Evolutionary conservation across 2,888 invertebrate genomes (phyloP).

Genomic region (Panorpa germanica): DNA sequence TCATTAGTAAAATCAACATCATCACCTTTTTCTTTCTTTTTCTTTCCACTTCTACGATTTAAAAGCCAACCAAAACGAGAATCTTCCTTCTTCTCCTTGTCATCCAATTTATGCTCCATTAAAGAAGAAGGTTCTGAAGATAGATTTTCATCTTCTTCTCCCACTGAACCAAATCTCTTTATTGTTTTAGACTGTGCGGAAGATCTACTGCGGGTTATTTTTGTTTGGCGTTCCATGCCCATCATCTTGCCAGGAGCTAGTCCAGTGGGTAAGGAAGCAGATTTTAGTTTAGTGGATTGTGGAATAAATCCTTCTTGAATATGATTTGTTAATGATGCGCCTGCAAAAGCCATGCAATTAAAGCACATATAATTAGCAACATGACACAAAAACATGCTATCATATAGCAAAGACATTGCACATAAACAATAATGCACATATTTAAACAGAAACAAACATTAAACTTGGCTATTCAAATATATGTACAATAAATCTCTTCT

Average conservation of each 20-base stretch:
- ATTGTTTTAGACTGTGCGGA: conserved; percentile 28
- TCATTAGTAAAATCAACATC: conserved; percentile 16
- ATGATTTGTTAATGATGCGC: too few relatives aligned
- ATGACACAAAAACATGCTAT: too few relatives aligned
- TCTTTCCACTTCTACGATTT: conserved; percentile 49
- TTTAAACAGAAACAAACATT: too few relatives aligned
- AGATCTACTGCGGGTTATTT: conserved; percentile 29
- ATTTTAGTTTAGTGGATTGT: conserved; percentile 36
- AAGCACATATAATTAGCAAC: too few relatives aligned
- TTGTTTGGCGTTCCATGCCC: conserved; percentile 27
- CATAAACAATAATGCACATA: too few relatives aligned
- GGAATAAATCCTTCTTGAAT: too few relatives aligned
- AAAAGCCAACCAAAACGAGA: conserved; percentile 46
- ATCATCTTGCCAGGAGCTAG: conserved; percentile 31
- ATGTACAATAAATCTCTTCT: too few relatives aligned
- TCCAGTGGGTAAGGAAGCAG: conserved; percentile 43
- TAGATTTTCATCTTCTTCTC: conserved; percentile 14
- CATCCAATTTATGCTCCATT: conserved; percentile 10
- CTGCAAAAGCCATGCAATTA: too few relatives aligned
- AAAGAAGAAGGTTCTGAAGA: too few relatives aligned
- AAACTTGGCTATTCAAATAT: too few relatives aligned
- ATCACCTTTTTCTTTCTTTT: conserved; percentile 34
- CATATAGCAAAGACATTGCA: too few relatives aligned
- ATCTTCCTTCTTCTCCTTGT: conserved; percentile 30
- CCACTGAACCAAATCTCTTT: conserved; percentile 13